Evolutionary conservation across 2,888 invertebrate genomes (phyloP).

Genomic region (Hybos culiciformis): DNA sequence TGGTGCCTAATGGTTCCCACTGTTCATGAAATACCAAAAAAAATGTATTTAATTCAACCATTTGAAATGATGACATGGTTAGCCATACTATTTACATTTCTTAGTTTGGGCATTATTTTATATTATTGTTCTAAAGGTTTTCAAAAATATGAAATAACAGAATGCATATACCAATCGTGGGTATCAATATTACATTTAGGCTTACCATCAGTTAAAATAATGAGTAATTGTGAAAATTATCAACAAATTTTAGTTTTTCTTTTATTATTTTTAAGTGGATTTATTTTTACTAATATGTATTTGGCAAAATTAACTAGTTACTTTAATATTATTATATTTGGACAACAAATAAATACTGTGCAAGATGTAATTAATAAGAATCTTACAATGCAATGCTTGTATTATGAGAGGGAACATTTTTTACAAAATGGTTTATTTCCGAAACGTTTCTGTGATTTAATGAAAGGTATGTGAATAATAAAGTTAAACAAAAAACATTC

Average conservation of each 20-base stretch:
- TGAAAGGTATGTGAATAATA: background rate
- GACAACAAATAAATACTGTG: slow-evolving; percentile 20
- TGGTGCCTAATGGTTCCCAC: slow-evolving; percentile 27
- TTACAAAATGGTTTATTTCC: slow-evolving; percentile 13
- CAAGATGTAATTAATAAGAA: slow-evolving; percentile 22
- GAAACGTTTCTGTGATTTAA: background rate
- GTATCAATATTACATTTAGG: too few species aligned
- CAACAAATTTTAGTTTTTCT: background rate
- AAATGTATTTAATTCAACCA: slow-evolving; percentile 18
- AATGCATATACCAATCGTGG: too few species aligned
- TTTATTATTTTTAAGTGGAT: background rate
- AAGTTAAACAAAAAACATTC: too few species aligned
- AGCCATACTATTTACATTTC: too few species aligned
- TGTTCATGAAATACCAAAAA: slow-evolving; percentile 20
- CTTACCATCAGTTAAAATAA: background rate
- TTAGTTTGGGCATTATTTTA: too few species aligned
- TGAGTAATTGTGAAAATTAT: background rate
- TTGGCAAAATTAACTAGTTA: background rate
- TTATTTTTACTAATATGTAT: background rate
- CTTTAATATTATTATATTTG: background rate
- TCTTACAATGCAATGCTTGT: slow-evolving; percentile 20
- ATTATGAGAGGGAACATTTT: slow-evolving; percentile 14
- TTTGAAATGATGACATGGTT: slow-evolving; percentile 14
- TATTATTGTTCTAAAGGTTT: too few species aligned
- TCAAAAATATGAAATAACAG: too few species aligned